A percentile compares a stretch with the other conserved stretches of the same genome.
These are phyloP conservation scores for Spinibarbus caldwelli DNA, from an alignment of 2,797 vertebrate species.

Conservation along the genomic window DNA sequence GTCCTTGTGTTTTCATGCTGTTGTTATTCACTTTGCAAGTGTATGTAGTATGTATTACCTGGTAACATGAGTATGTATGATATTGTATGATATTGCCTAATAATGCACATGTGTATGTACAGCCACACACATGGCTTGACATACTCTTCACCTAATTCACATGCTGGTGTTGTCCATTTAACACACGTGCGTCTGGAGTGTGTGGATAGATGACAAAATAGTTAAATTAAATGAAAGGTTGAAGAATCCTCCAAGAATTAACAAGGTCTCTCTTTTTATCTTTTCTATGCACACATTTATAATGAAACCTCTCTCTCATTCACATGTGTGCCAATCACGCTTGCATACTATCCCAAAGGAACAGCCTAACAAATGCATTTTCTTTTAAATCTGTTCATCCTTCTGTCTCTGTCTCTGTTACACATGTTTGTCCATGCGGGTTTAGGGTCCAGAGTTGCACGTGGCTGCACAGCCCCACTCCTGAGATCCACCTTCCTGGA, in stretches of 20 bases:
- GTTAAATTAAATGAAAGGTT: not conserved
- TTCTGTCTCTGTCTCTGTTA: conserved; percentile 14
- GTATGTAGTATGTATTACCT: not conserved
- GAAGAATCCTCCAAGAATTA: conserved; percentile 10
- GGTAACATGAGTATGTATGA: not conserved
- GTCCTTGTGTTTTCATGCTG: not conserved
- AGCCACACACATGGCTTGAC: not conserved
- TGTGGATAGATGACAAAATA: not conserved
- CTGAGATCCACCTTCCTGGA: conserved; percentile 57
- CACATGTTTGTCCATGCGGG: conserved; percentile 66
- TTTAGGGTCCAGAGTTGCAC: conserved; percentile 62
- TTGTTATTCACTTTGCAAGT: not conserved
- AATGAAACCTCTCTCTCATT: not conserved
- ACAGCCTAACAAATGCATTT: not conserved
- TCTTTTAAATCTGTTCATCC: not conserved
- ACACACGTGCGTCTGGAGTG: not conserved
- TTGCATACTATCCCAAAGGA: not conserved
- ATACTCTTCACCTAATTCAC: not conserved
- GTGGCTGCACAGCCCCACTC: conserved; percentile 65
- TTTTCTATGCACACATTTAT: not conserved
- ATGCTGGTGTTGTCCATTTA: not conserved
- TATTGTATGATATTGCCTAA: not conserved
- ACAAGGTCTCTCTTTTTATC: not conserved
- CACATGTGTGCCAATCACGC: conserved; percentile 13
- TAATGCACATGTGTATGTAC: not conserved